Conservation (phyloP, 2,113 vertebrate species). For the Pygoscelis adeliae region DNA sequence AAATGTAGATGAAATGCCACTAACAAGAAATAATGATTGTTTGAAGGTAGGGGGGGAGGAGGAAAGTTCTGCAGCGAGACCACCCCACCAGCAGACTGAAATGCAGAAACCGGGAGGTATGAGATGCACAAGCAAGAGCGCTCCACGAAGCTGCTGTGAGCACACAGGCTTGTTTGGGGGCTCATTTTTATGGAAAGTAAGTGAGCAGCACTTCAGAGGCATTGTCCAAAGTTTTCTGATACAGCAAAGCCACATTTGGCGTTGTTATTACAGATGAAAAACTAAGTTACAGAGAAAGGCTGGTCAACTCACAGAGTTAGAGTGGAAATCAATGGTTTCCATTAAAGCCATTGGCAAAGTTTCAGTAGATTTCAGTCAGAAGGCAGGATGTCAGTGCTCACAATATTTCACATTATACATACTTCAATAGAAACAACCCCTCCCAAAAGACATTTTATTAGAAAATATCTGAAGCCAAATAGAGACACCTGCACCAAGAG, state of each 20-base stretch:
- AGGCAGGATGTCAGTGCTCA: neutral
- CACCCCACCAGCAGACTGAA: neutral
- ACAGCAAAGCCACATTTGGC: neutral
- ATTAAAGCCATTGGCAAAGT: neutral
- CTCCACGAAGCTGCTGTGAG: neutral
- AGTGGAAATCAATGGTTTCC: neutral
- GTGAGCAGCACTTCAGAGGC: neutral
- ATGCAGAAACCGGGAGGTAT: neutral
- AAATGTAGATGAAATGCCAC: neutral
- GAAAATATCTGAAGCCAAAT: neutral
- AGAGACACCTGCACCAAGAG: neutral
- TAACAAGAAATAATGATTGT: neutral
- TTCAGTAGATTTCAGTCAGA: neutral
- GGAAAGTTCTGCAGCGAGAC: neutral
- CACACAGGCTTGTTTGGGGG: neutral
- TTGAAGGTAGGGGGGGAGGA: neutral
- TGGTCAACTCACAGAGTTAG: neutral
- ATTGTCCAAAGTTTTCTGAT: neutral
- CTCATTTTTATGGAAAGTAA: neutral
- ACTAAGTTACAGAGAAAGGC: neutral
- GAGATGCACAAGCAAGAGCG: neutral
- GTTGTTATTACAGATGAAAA: neutral
- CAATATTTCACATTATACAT: neutral
- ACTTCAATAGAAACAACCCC: neutral
- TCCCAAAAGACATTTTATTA: neutral